Evolutionary conservation across 2,113 vertebrate species (phyloP).

Genomic region (Rafetus swinhoei): DNA sequence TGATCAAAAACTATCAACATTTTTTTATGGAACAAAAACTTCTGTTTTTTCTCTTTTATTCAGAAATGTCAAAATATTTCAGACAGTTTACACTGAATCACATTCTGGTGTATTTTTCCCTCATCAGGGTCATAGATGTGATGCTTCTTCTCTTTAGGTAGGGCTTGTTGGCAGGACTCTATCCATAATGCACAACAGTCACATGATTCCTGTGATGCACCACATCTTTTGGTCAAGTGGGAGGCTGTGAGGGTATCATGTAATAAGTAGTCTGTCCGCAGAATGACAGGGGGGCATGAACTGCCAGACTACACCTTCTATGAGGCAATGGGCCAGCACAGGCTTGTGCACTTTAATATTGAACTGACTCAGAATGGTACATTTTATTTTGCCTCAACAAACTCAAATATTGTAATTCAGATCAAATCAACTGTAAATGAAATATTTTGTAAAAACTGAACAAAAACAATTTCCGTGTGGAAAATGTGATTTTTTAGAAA

Average conservation of each 20-base stretch:
- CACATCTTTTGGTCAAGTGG: background rate
- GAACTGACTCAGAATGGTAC: background rate
- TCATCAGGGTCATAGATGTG: background rate
- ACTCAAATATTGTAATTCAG: background rate
- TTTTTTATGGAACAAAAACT: background rate
- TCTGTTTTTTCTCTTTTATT: background rate
- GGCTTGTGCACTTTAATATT: background rate
- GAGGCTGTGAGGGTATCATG: background rate
- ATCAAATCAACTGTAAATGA: background rate
- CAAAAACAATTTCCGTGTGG: fast-evolving
- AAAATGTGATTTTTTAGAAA: background rate
- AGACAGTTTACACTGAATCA: background rate
- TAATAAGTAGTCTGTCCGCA: background rate
- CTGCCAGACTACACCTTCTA: background rate
- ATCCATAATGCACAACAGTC: background rate
- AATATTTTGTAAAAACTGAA: background rate
- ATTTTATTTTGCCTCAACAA: fast-evolving
- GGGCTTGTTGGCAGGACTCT: background rate
- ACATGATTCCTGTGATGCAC: background rate
- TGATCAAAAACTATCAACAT: background rate
- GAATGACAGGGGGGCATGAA: background rate
- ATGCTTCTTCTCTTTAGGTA: background rate
- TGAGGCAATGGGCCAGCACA: fast-evolving
- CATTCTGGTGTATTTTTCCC: background rate
- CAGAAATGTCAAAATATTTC: background rate